Percentiles rank a stretch among this genome's conserved stretches.
Evolutionary conservation across 2,888 invertebrate genomes (phyloP).

Genomic region (Timema cristinae): DNA sequence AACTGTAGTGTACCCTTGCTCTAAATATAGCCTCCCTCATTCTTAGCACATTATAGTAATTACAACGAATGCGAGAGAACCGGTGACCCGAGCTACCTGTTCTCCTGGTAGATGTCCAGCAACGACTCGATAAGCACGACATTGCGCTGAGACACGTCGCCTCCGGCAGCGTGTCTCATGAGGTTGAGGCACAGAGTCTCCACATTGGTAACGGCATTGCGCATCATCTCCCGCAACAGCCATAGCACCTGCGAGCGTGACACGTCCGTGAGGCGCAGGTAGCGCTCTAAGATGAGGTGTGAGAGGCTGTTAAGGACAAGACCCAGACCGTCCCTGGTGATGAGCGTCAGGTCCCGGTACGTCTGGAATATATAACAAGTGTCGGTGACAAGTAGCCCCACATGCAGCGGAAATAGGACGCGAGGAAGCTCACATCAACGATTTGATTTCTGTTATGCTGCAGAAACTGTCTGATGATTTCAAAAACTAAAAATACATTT

Average conservation of each 20-base stretch:
- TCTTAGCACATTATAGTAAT: no score
- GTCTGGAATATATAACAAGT: conserved; percentile 48
- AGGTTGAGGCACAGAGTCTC: conserved; percentile 89
- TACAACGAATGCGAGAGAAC: neutral
- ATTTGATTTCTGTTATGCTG: no score
- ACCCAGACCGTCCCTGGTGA: conserved; percentile 84
- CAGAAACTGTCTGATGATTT: no score
- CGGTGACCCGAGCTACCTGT: conserved; percentile 44
- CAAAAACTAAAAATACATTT: no score
- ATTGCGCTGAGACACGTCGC: conserved; percentile 83
- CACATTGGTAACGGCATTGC: conserved; percentile 79
- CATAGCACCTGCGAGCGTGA: conserved; percentile 81
- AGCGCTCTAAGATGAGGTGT: conserved; percentile 83
- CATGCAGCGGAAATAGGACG: no score
- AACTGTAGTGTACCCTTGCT: no score
- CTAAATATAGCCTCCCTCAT: no score
- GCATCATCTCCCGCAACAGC: conserved; percentile 88
- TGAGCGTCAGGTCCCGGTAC: conserved; percentile 86
- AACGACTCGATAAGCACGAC: conserved; percentile 85
- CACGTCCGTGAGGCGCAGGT: conserved; percentile 78
- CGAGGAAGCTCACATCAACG: no score
- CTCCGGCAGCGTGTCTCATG: conserved; percentile 91
- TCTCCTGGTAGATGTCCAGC: conserved; percentile 86
- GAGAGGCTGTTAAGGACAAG: conserved; percentile 77
- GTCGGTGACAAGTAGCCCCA: no score